phyloP scores from a whole-genome alignment of 2,797 vertebrate genomes.

The Sarcophilus harrisii region DNA sequence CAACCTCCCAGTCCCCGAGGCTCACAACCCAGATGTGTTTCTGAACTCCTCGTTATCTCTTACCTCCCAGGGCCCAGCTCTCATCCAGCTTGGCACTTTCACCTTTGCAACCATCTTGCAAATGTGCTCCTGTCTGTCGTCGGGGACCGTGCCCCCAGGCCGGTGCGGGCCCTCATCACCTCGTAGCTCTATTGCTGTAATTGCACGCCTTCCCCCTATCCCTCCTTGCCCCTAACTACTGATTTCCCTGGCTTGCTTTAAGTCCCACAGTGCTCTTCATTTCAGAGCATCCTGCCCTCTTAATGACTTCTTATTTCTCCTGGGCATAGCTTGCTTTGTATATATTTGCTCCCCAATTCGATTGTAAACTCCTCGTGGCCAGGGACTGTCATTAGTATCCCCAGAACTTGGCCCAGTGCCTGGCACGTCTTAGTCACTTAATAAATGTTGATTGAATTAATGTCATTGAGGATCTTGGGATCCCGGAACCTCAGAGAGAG shows the following conservation, averaged over 20 bases:
- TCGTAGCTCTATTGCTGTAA: not conserved
- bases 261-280: not conserved
- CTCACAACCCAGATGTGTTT: not conserved
- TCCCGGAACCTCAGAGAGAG: not conserved
- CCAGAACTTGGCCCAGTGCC: not conserved
- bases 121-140: not conserved
- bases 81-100: not conserved
- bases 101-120: not conserved
- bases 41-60: not conserved
- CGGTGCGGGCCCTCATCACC: not conserved
- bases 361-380: not conserved
- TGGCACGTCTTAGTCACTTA: not conserved
- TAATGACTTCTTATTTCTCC: not conserved
- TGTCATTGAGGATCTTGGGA: not conserved
- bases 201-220: not conserved
- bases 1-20: not conserved
- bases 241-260: not conserved
- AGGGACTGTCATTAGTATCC: not conserved
- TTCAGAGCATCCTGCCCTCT: not conserved
- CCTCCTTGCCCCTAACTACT: not conserved
- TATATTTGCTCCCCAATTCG: not conserved
- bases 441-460: not conserved
- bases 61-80: not conserved
- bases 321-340: not conserved
- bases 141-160: not conserved